A percentile compares a stretch with the other conserved stretches of the same genome.
phyloP scores from a whole-genome alignment of 2,797 vertebrate genomes.

The Pampus argenteus region DNA sequence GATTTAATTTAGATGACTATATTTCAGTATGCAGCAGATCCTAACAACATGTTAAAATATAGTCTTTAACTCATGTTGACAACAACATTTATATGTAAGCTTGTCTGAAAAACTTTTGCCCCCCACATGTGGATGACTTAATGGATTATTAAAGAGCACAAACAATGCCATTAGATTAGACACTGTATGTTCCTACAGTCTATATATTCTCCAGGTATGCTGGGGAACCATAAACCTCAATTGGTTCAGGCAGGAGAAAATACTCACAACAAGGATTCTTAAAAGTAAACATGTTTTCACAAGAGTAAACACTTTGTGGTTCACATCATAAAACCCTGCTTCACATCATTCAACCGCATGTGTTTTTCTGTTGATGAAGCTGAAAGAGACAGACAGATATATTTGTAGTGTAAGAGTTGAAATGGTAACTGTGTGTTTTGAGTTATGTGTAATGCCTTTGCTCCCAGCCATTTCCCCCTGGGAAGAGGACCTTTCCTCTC shows the following conservation, averaged over 20 bases:
- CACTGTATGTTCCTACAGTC: slow-evolving; percentile 17
- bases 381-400: slow-evolving; percentile 63
- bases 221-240: slow-evolving; percentile 3
- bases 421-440: slow-evolving; percentile 72
- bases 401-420: slow-evolving; percentile 68
- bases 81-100: slow-evolving; percentile 2
- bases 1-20: not conserved
- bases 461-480: slow-evolving; percentile 74
- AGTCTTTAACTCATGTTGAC: not conserved
- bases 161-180: slow-evolving; percentile 12
- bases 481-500: slow-evolving; percentile 81
- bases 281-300: slow-evolving; percentile 73
- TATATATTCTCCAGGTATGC: slow-evolving; percentile 45
- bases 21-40: not conserved
- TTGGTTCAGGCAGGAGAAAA: slow-evolving; percentile 47
- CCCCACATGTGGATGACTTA: slow-evolving; percentile 19
- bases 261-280: slow-evolving; percentile 59
- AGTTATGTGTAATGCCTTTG: slow-evolving; percentile 71
- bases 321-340: slow-evolving; percentile 73
- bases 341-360: slow-evolving; percentile 64
- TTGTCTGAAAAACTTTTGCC: slow-evolving; percentile 1
- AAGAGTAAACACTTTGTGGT: slow-evolving; percentile 77
- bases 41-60: not conserved
- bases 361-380: slow-evolving; percentile 64
- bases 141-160: slow-evolving; percentile 26